Evolutionary conservation across 2,888 invertebrate species (phyloP).

Genomic region (Chloroclysta siterata): DNA sequence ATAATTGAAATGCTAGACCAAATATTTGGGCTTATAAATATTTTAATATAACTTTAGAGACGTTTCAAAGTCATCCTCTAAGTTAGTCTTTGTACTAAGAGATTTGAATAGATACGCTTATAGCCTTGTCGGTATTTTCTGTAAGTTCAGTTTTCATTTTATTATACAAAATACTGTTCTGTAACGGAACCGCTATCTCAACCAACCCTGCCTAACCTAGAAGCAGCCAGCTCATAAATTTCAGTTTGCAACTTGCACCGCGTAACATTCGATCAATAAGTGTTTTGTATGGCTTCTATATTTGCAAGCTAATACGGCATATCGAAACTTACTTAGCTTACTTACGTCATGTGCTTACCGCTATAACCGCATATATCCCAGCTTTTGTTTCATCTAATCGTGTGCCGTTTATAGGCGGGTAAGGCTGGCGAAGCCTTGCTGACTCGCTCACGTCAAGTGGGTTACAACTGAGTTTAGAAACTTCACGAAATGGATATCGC

Average conservation of each 20-base stretch:
- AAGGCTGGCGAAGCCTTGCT: constrained; percentile 17
- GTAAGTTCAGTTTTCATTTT: too few species aligned
- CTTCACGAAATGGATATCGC: not conserved
- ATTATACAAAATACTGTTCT: too few species aligned
- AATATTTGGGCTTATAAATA: too few species aligned
- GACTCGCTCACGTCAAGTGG: constrained; percentile 32
- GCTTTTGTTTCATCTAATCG: constrained; percentile 36
- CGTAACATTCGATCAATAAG: constrained; percentile 82
- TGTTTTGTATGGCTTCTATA: constrained; percentile 83
- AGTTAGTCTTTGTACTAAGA: too few species aligned
- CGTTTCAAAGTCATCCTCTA: too few species aligned
- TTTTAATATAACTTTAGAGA: too few species aligned
- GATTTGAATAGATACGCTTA: too few species aligned
- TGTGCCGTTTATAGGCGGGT: constrained; percentile 38
- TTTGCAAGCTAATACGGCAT: constrained; percentile 82
- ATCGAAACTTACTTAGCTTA: constrained; percentile 74
- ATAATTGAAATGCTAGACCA: too few species aligned
- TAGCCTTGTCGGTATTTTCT: too few species aligned
- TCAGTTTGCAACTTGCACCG: constrained; percentile 81
- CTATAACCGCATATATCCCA: constrained; percentile 42
- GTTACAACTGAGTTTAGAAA: constrained; percentile 19
- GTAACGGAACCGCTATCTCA: constrained; percentile 2
- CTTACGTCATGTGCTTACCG: constrained; percentile 56
- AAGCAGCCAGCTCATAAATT: constrained; percentile 71
- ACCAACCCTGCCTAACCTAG: constrained; percentile 40